Base-by-base conservation (phyloP, 1,140 invertebrate genomes). In the Dolichoris vasculosae region DNA sequence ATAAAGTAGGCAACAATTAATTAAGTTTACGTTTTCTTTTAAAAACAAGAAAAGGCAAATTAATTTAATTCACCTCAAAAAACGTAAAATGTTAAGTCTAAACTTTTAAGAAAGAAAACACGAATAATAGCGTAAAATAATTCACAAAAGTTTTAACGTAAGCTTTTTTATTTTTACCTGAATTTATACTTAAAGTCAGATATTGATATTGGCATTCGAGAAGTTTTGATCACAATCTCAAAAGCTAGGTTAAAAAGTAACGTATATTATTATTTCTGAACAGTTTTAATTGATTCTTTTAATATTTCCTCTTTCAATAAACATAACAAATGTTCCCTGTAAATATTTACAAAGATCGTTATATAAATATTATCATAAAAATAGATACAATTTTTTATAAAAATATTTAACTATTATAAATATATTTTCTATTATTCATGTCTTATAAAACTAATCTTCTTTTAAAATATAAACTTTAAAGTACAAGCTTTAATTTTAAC, bases 41-140 rank as follows among this genome's bases (percentile, higher is more conserved):
- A 67, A 17, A 67, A 67, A 32, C n/a, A 67, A 32, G 20, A 73
- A 73, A 73, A 73, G 38, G n/a, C 8, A 73, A 73, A 20, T 73
- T 40, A 6, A 43, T 13, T 73, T 11, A 3, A 1, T 2, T 73
- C 13, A 43, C 26, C 2, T 43, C 43, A 26, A 6, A 32, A 73
- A 73, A 73, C 26, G 20, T 67, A 67, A 38, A 6, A 35, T 32
- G 67, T 20, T 38, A 38, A 38, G 38, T 15, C 0, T 4, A 69
- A 69, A 17, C 17, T 6, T 69, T 69, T 9, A 35, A 69, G 38
- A 38, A 69, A 32, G 67, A 20, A 20, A 4, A 23, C 15, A 69
- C 9, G 15, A 20, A 38, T 15, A 4, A 38, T 69, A 32, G 7
- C 2, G 32, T 17, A 38, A 38, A 17, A 38, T 20, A 69, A 40